Percentiles rank a stretch among this genome's conserved stretches.
Evolutionary conservation across 2,797 vertebrate genomes (phyloP).

Genomic region (Notoglanidium macrostoma): DNA sequence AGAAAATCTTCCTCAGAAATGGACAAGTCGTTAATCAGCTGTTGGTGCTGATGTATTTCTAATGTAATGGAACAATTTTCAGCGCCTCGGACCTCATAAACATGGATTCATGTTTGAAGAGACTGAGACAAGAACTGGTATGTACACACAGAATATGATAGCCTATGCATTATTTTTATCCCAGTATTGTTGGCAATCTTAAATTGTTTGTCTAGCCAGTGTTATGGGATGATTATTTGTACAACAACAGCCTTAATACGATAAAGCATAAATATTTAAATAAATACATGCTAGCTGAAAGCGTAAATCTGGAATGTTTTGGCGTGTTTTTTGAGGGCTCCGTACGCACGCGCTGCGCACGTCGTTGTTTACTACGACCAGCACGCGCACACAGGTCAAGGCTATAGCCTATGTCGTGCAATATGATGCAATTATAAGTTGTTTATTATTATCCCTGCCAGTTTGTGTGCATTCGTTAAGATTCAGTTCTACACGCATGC

Average conservation of each 20-base stretch:
- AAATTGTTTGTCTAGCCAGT: neutral
- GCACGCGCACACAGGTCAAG: too few relatives aligned
- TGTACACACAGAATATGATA: constrained; percentile 40
- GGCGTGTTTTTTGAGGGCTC: too few relatives aligned
- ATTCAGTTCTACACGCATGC: neutral
- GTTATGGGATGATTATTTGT: neutral
- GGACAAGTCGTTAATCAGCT: neutral
- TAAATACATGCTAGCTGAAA: neutral
- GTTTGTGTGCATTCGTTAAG: neutral
- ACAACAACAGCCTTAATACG: neutral
- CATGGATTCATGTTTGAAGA: constrained; percentile 78
- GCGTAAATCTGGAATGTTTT: neutral
- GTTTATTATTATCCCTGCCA: neutral
- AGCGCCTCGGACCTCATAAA: constrained; percentile 64
- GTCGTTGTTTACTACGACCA: neutral
- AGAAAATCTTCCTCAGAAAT: too few relatives aligned
- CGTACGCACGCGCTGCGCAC: neutral
- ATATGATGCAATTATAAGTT: neutral
- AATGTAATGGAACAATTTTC: constrained; percentile 63
- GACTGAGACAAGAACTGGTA: constrained; percentile 79
- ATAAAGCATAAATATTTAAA: neutral
- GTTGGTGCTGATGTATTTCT: neutral
- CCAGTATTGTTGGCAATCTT: neutral
- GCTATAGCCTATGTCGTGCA: neutral
- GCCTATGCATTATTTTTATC: neutral